These are phyloP conservation scores for Micrastur ruficollis DNA, from an alignment of 2,797 vertebrate genomes.

Conservation along the genomic window DNA sequence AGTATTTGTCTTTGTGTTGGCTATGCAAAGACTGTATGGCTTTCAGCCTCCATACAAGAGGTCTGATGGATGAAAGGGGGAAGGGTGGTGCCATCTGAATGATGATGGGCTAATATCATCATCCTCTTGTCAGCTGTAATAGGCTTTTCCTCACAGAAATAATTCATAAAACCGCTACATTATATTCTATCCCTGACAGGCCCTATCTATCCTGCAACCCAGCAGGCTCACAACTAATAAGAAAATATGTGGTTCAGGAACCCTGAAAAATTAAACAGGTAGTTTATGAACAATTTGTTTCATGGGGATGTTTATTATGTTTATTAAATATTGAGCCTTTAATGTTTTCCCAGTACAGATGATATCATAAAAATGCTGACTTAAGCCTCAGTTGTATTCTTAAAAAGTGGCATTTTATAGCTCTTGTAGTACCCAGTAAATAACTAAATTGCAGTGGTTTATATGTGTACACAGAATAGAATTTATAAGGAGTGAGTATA, in stretches of 20 bases:
- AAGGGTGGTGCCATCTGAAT: conserved; percentile 95
- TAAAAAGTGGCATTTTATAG: conserved; percentile 81
- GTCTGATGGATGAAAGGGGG: conserved; percentile 97
- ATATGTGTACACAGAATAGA: conserved; percentile 57
- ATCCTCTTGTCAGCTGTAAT: conserved; percentile 99
- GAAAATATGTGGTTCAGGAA: conserved; percentile 98
- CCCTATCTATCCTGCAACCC: conserved; percentile 97
- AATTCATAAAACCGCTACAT: conserved; percentile 98
- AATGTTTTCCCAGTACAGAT: conserved; percentile 81
- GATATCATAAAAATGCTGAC: conserved; percentile 83
- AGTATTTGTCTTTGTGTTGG: conserved; percentile 98
- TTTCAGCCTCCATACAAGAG: conserved; percentile 84
- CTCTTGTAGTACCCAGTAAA: conserved; percentile 79
- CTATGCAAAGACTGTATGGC: conserved; percentile 81
- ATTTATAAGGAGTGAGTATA: conserved; percentile 53
- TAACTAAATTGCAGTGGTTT: conserved; percentile 76
- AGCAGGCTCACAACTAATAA: conserved; percentile 98
- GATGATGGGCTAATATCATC: conserved; percentile 99
- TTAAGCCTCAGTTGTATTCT: conserved; percentile 79
- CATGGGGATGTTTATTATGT: conserved; percentile 95
- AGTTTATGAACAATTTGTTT: conserved; percentile 99
- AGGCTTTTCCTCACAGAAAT: conserved; percentile 99
- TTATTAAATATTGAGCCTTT: conserved; percentile 89
- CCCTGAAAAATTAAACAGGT: conserved; percentile 99
- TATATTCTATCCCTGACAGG: conserved; percentile 96